Evolutionary conservation across 2,113 vertebrate species (phyloP), one percentile per base, ranked within the genome.

Genomic region (Forbesichthys agassizii): DNA sequence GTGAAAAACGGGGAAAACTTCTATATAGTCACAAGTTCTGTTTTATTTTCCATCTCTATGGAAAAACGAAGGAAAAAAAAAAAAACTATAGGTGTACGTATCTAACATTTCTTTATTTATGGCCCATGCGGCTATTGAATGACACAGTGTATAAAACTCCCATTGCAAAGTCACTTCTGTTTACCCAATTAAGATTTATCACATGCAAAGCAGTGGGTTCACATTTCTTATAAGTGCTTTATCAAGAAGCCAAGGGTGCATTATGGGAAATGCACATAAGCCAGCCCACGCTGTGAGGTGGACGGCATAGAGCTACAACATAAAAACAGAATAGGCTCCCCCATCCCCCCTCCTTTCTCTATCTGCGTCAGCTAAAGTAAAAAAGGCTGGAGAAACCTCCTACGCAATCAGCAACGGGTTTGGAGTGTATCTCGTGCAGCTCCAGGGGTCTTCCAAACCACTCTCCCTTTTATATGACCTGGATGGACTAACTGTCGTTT

Each of bases 181-280:
- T 88, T 88, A 83, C 81, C 80, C 75, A 80, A 86, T 79, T 68
- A 82, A 68, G 69, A 87, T 88, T 73, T 82, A 87, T 87, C 78
- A 81, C 56, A 64, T 77, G 42, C 53, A 67, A 70, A 56, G 62
- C 47, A 53, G 48, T 7, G 13, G 68, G 66, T 75, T 77, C 56
- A 74, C 72, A 75, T 80, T 78, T 75, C 78, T 78, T 79, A 73
- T 78, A 71, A 85, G 72, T 60, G 71, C 75, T 83, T 76, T 64
- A 73, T 80, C 74, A 78, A 76, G 84, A 73, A 73, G 74, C 53
- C 33, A 66, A 59, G 64, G 20, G 51, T 69, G 66, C 61, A 70
- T 83, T 79, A 73, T 69, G 61, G 83, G 67, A 86, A 63, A 52
- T 61, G 78, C 63, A 64, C 67, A 65, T 59, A 64, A 82, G 84